phyloP scores from a whole-genome alignment of 1,140 invertebrate genomes.

The Drosophila miranda region DNA sequence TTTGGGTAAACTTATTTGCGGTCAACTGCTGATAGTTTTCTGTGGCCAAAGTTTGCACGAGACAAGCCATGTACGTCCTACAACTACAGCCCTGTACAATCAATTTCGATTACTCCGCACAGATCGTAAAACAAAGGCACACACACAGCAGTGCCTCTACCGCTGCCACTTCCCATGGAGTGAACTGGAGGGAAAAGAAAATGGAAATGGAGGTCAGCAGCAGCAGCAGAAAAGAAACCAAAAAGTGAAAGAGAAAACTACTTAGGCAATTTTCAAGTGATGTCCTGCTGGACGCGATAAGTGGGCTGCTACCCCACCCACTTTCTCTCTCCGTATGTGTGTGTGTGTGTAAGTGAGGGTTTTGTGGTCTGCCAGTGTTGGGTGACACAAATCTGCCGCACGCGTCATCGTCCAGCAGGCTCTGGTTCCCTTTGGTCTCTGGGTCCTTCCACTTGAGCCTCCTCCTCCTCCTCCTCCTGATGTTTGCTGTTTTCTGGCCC shows the following conservation, averaged over 20 bases:
- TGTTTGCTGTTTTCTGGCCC: too few relatives aligned
- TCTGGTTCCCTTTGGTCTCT: neutral
- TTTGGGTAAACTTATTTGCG: slow-evolving; percentile 64
- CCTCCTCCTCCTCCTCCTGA: neutral
- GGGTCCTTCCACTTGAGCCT: too few relatives aligned
- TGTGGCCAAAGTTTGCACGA: slow-evolving; percentile 46
- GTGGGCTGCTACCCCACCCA: slow-evolving; percentile 32
- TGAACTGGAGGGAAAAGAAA: slow-evolving; percentile 3
- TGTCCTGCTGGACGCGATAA: slow-evolving; percentile 65
- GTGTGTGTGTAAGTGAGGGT: slow-evolving; percentile 29
- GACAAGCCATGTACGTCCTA: slow-evolving; percentile 17
- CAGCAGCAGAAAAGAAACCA: slow-evolving; percentile 19
- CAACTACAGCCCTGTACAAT: slow-evolving; percentile 19
- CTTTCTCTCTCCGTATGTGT: slow-evolving; percentile 6
- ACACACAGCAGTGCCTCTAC: neutral
- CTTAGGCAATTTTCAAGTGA: slow-evolving; percentile 80
- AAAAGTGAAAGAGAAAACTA: slow-evolving; percentile 54
- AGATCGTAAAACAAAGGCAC: slow-evolving; percentile 33
- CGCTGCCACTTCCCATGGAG: neutral
- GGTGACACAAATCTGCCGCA: slow-evolving; percentile 36
- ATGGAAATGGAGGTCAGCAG: slow-evolving; percentile 35
- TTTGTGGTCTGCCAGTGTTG: slow-evolving; percentile 51
- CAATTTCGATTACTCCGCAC: slow-evolving; percentile 34
- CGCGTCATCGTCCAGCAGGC: slow-evolving; percentile 46
- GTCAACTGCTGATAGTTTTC: slow-evolving; percentile 67